Evolutionary conservation across 2,797 vertebrate species (phyloP), one percentile per base, ranked within the genome.

Genomic region (Clarias fuscus): DNA sequence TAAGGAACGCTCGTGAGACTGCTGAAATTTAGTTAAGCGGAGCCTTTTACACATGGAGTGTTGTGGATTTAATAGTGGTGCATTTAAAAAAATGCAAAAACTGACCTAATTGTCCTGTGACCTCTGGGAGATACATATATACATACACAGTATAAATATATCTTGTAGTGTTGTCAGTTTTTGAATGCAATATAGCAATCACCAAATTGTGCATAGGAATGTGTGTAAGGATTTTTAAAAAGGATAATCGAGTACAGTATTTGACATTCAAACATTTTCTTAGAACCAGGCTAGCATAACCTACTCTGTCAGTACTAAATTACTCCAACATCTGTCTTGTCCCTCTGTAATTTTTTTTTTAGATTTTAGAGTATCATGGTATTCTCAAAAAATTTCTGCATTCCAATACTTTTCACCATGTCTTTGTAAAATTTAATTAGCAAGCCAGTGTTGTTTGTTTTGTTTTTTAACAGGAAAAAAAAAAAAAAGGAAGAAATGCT

Each of bases 1-100:
- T 86, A 90, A 84, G 58, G 88, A 90, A 86, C 43, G 37, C 83
- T 92, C 85, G 85, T 88, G 86, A 92, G 76, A 90, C 83, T 86
- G 84, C 87, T 88, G 83, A 91, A 85, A 64, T 91, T 79, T 62
- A 59, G 53, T 82, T 30, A 64, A 56, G 86, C 37, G 56, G 68
- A 81, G 68, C 73, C 76, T 83, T 72, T 27, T 40, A 67, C 72
- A 77, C 20, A 71, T 56, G 65, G 30, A 84, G 24, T 59, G 61
- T 59, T 75, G 33, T 67, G 37, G 48, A 59, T 73, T 65, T 40
- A 83, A 84, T 30, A 81, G 18, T 14, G 40, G 59, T 78, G 59
- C 62, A 78, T 24, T 24, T 84, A 84, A 64, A 61, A 77, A 61
- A 77, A 78, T 77, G 72, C 40, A 79, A 84, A 84, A 61, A 87